A percentile compares a stretch with the other conserved stretches of the same genome.
Evolutionary conservation across 2,113 vertebrate genomes (phyloP).

Genomic region (Gasterosteus nipponicus): DNA sequence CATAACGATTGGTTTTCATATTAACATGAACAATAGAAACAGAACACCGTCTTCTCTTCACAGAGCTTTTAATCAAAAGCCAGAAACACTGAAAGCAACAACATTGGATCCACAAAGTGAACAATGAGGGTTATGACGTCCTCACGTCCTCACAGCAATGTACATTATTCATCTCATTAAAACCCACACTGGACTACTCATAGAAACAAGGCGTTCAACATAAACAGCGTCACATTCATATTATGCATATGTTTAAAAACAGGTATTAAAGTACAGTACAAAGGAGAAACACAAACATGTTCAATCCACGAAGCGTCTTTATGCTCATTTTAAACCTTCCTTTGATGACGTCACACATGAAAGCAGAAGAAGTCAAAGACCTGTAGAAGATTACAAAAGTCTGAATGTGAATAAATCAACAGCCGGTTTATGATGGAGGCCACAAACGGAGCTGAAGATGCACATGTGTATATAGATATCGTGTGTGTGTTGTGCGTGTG

Average conservation of each 20-base stretch:
- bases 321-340: slow-evolving; percentile 58
- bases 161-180: slow-evolving; percentile 67
- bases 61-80: slow-evolving; percentile 82
- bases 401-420: no score
- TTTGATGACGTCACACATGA: slow-evolving; percentile 12
- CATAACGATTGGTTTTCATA: no score
- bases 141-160: slow-evolving; percentile 44
- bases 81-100: slow-evolving; percentile 78
- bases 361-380: slow-evolving; percentile 10
- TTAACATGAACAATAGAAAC: no score
- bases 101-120: slow-evolving; percentile 80
- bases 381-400: no score
- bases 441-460: no score
- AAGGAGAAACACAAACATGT: slow-evolving; percentile 55
- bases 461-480: no score
- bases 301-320: slow-evolving; percentile 50
- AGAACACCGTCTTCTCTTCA: slow-evolving; percentile 28
- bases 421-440: no score
- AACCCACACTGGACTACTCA: slow-evolving; percentile 67
- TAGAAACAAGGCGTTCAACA: slow-evolving; percentile 68
- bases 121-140: slow-evolving; percentile 72
- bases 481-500: no score
- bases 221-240: slow-evolving; percentile 69
- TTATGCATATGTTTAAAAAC: slow-evolving; percentile 68
- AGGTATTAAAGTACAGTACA: slow-evolving; percentile 70